Evolutionary conservation across 2,113 vertebrate species (phyloP), one percentile per base, ranked within the genome.

Genomic region (Rhegmatorhina hoffmannsi): DNA sequence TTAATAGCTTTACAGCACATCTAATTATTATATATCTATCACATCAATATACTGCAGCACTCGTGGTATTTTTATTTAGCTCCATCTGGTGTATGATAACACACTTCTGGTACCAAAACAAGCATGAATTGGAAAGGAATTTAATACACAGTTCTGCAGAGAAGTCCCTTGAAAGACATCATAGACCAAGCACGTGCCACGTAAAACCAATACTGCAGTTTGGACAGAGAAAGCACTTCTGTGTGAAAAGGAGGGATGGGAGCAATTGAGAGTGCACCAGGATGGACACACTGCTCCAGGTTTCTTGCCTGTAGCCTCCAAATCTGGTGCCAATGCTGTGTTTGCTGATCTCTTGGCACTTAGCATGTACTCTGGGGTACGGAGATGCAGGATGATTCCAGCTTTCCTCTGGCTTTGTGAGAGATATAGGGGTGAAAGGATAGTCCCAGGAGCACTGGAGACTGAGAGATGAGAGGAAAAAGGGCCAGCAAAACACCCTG

Each of bases 11-110:
- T 95, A 92, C 66, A 84, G 92, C 92, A 87, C 66, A 84, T 84
- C 80, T 97, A 95, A 96, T 96, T 95, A 92, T 96, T 97, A 91
- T 75, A 87, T 96, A 94, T 97, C 92, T 84, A 92, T 96, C 92
- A 87, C 94, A 91, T 91, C 91, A 73, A 83, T 72, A 55, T 75
- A 89, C 69, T 89, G 77, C 77, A 60, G 81, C 77, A 68, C 70
- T 89, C 19, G 24, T 92, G 94, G 95, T 95, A 80, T 92, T 97
- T 97, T 95, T 94, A 91, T 94, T 94, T 94, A 70, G 92, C 91
- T 95, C 96, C 96, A 97, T 96, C 95, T 94, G 95, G 79, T 64
- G 79, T 80, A 93, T 84, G 87, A 90, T 90, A 91, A 90, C 91
- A 82, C 13, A 4, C 62, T 81, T 60, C 90, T 80, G 90, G 73